A percentile compares a stretch with the other conserved stretches of the same genome.
phyloP scores from a whole-genome alignment of 2,888 invertebrate genomes.

The Xestia rhomboidea region DNA sequence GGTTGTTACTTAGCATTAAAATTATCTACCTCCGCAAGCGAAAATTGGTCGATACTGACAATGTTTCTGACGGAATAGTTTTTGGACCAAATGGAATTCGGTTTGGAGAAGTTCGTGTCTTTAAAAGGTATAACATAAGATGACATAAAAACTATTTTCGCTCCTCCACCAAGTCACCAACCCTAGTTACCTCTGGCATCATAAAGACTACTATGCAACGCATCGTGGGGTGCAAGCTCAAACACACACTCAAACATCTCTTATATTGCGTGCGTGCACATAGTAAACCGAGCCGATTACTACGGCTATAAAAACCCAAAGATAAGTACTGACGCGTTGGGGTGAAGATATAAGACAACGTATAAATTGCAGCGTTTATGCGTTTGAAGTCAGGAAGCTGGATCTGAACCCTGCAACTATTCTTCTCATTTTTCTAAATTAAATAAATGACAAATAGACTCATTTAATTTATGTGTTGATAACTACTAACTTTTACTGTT shows the following conservation, averaged over 20 bases:
- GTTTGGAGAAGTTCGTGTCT: neutral
- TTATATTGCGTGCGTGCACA: slow-evolving; percentile 57
- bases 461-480: neutral
- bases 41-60: neutral
- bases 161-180: slow-evolving; percentile 58
- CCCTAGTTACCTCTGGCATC: slow-evolving; percentile 67
- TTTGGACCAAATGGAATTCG: neutral
- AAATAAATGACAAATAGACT: neutral
- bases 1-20: neutral
- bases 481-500: neutral
- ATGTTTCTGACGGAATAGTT: neutral
- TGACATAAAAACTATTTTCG: neutral
- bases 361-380: slow-evolving; percentile 57
- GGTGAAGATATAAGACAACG: slow-evolving; percentile 53
- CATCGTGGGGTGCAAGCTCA: slow-evolving; percentile 64
- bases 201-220: slow-evolving; percentile 68
- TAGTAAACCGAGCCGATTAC: slow-evolving; percentile 67
- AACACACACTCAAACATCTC: slow-evolving; percentile 58
- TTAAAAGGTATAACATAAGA: neutral
- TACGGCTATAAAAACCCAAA: slow-evolving; percentile 67
- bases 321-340: slow-evolving; percentile 63
- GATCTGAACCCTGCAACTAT: neutral
- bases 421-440: neutral
- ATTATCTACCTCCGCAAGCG: neutral
- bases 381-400: slow-evolving; percentile 29